A percentile compares a stretch with the other conserved stretches of the same genome.
Evolutionary conservation across 2,113 vertebrate genomes (phyloP).

Genomic region (Eudyptes chrysolophus): DNA sequence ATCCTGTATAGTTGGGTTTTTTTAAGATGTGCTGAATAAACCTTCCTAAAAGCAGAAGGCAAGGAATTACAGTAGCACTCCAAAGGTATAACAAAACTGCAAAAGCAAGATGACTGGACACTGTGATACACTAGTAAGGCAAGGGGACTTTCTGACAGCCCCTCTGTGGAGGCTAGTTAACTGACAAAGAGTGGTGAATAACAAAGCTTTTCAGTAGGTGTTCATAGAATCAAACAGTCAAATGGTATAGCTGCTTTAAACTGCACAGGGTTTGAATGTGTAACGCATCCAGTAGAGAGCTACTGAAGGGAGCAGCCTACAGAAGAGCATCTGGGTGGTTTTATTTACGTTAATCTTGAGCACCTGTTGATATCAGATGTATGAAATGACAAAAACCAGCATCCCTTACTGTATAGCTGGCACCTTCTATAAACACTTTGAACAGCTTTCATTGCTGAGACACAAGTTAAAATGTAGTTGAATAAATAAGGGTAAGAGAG

Average conservation of each 20-base stretch:
- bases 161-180: neutral
- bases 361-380: neutral
- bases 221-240: no score
- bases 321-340: neutral
- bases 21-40: neutral
- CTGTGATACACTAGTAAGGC: neutral
- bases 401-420: neutral
- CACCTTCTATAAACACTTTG: neutral
- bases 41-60: neutral
- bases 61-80: neutral
- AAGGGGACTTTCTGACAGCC: neutral
- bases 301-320: neutral
- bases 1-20: neutral
- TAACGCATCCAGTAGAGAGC: neutral
- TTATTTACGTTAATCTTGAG: neutral
- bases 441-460: neutral
- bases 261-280: rapidly evolving
- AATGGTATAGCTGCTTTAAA: neutral
- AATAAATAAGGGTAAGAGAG: neutral
- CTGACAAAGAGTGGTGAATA: neutral
- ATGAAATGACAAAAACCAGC: neutral
- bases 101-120: neutral
- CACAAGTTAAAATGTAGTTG: neutral
- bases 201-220: neutral
- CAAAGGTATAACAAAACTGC: neutral